A percentile compares a stretch with the other conserved stretches of the same genome.
Evolutionary conservation across 2,888 invertebrate species (phyloP).

Genomic region (Nymphalis polychloros): DNA sequence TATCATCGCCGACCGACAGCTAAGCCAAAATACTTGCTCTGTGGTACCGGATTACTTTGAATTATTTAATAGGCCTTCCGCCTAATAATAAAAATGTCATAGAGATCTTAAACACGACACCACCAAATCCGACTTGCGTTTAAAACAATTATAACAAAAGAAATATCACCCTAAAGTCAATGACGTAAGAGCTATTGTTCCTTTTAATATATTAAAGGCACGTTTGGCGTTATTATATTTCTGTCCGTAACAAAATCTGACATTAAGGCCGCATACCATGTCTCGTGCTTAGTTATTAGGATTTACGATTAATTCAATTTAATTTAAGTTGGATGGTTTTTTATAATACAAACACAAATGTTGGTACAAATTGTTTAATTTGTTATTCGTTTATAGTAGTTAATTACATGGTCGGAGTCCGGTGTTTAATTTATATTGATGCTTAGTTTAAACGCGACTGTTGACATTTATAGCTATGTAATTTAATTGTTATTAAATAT

Average conservation of each 20-base stretch:
- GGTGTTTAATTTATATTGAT: slow-evolving; percentile 62
- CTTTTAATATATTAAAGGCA: slow-evolving; percentile 29
- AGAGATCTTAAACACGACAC: slow-evolving; percentile 68
- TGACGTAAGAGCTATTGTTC: slow-evolving; percentile 29
- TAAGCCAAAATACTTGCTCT: slow-evolving; percentile 70
- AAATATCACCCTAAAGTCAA: slow-evolving; percentile 43
- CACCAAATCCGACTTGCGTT: slow-evolving; percentile 49
- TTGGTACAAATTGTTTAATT: slow-evolving; percentile 75
- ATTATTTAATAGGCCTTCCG: slow-evolving; percentile 78
- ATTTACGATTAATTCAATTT: slow-evolving; percentile 73
- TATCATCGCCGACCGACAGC: slow-evolving; percentile 58
- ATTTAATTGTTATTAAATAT: slow-evolving; percentile 51
- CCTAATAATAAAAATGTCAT: slow-evolving; percentile 80
- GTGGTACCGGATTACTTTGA: slow-evolving; percentile 70
- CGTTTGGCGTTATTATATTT: slow-evolving; percentile 61
- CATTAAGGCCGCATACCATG: slow-evolving; percentile 68
- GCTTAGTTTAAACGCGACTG: slow-evolving; percentile 41
- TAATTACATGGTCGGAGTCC: slow-evolving; percentile 63
- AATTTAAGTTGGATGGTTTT: slow-evolving; percentile 61
- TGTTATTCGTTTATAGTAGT: slow-evolving; percentile 70
- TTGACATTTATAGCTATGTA: slow-evolving; percentile 57
- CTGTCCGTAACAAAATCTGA: slow-evolving; percentile 73
- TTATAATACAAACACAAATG: slow-evolving; percentile 73
- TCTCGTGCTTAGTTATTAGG: slow-evolving; percentile 70
- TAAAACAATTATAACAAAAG: slow-evolving; percentile 25